A percentile compares a stretch with the other conserved stretches of the same genome.
Conservation (phyloP, 2,797 vertebrate species). For the Delichon dasypus region DNA sequence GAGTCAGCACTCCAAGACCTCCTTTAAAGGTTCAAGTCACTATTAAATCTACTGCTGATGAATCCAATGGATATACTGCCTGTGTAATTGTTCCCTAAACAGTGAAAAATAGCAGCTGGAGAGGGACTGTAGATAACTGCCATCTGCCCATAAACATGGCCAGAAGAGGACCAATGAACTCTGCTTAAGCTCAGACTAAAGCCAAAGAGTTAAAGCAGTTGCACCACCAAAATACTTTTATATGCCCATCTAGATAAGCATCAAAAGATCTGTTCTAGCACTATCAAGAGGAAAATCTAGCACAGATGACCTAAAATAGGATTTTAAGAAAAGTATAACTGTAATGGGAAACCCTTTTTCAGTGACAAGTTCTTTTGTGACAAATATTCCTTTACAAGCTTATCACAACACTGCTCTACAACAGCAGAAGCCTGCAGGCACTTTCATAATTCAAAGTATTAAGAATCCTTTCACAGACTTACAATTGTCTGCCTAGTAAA, state of each 20-base stretch:
- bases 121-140: neutral
- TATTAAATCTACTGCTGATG: neutral
- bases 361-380: neutral
- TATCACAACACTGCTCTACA: neutral
- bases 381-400: neutral
- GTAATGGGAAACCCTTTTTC: neutral
- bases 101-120: neutral
- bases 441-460: neutral
- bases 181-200: neutral
- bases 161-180: neutral
- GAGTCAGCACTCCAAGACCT: neutral
- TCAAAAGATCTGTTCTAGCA: neutral
- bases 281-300: neutral
- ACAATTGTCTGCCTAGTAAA: neutral
- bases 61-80: neutral
- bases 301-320: neutral
- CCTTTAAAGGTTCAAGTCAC: neutral
- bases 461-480: neutral
- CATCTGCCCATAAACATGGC: neutral
- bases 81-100: neutral
- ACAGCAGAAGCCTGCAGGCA: neutral
- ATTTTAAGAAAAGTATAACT: neutral
- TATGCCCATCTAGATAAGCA: neutral
- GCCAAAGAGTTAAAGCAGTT: neutral
- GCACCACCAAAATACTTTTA: neutral